phyloP scores from a whole-genome alignment of 64 coral and sea anemone species.

The Montipora cactus region DNA sequence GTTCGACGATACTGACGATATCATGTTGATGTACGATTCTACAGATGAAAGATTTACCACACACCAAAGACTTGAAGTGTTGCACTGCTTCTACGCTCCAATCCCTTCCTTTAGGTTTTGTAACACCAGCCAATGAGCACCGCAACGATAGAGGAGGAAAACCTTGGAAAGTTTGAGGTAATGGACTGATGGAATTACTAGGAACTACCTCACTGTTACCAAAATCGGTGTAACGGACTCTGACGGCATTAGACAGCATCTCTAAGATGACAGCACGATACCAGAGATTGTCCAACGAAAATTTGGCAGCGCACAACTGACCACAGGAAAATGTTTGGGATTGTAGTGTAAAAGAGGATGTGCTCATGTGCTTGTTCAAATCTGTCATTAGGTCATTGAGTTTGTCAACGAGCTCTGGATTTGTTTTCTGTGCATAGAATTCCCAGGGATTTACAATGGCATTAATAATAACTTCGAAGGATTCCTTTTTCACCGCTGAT shows the following conservation, averaged over 20 bases:
- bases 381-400: constrained; percentile 59
- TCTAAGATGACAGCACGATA: constrained; percentile 77
- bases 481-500: background rate
- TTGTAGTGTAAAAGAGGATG: background rate
- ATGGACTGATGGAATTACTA: constrained; percentile 3
- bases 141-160: constrained; percentile 58
- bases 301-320: constrained; percentile 70
- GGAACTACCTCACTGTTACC: constrained; percentile 70
- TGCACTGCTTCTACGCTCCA: constrained; percentile 61
- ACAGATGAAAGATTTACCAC: constrained; percentile 58
- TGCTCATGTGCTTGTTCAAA: constrained; percentile 54
- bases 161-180: constrained; percentile 42
- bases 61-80: constrained; percentile 59
- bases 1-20: constrained; percentile 65
- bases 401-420: constrained; percentile 55
- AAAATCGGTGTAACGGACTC: constrained; percentile 78
- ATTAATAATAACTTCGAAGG: constrained; percentile 81
- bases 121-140: constrained; percentile 79
- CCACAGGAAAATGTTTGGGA: background rate
- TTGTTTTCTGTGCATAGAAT: constrained; percentile 76
- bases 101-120: constrained; percentile 50
- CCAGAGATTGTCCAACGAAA: constrained; percentile 74
- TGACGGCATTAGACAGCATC: background rate
- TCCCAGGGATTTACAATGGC: constrained; percentile 71
- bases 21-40: constrained; percentile 30